Conservation (phyloP, 2,888 invertebrate species). For the Heliconius cydno region DNA sequence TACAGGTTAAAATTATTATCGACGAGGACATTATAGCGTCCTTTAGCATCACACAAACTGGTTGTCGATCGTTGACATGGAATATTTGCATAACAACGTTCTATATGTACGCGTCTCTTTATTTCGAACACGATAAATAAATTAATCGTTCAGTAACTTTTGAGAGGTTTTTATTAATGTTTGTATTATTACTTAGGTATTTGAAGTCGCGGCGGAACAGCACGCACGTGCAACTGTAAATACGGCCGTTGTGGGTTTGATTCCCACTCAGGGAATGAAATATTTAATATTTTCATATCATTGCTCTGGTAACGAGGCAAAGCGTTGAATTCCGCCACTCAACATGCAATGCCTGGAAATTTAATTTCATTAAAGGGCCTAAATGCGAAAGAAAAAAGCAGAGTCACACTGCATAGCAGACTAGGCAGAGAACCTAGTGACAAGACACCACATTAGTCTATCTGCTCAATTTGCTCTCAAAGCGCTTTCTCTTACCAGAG, state of each 20-base stretch:
- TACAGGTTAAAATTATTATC: background rate
- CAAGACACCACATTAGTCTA: background rate
- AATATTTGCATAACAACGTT: constrained; percentile 58
- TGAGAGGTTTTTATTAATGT: background rate
- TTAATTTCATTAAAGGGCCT: no score
- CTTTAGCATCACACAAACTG: constrained; percentile 50
- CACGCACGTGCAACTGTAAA: no score
- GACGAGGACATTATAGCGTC: constrained; percentile 32
- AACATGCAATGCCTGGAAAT: no score
- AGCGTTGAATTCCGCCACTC: no score
- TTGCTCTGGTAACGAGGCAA: no score
- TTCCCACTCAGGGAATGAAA: no score
- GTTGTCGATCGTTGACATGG: constrained; percentile 55
- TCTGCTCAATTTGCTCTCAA: no score
- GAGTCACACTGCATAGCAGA: no score
- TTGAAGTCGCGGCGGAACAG: no score
- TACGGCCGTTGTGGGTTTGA: no score
- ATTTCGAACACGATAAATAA: background rate
- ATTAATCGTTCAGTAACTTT: constrained; percentile 1
- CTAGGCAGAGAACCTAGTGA: background rate
- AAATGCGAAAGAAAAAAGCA: no score
- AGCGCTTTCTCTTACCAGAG: background rate
- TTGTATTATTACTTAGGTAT: background rate
- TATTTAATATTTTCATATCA: no score
- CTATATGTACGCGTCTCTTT: constrained; percentile 35